A percentile compares a stretch with the other conserved stretches of the same genome.
Evolutionary conservation across 1,140 invertebrate species (phyloP).

Genomic region (Manduca sexta): DNA sequence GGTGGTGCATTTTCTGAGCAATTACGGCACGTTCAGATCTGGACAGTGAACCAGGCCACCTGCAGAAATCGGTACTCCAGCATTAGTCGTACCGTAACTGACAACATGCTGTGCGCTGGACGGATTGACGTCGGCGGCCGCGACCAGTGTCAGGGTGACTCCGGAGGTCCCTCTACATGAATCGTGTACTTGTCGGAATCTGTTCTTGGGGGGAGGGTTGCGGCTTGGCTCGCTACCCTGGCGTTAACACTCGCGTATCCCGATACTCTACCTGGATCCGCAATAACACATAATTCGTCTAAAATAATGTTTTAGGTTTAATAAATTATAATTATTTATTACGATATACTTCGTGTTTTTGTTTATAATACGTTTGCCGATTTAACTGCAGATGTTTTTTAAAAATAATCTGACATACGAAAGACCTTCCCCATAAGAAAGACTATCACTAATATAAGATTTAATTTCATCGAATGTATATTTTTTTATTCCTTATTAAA

Average conservation of each 20-base stretch:
- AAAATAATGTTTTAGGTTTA: too few relatives aligned
- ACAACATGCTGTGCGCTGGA: constrained; percentile 10
- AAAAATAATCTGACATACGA: too few relatives aligned
- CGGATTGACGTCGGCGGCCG: constrained; percentile 29
- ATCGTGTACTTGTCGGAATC: constrained; percentile 70
- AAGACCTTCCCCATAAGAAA: too few relatives aligned
- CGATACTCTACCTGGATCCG: constrained; percentile 36
- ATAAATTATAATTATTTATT: too few relatives aligned
- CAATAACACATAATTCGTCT: constrained; percentile 26
- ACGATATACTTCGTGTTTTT: too few relatives aligned
- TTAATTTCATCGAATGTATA: too few relatives aligned
- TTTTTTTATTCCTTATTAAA: too few relatives aligned
- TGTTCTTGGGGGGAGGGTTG: constrained; percentile 74
- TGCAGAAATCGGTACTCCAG: constrained; percentile 4
- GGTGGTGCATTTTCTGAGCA: constrained; percentile 1
- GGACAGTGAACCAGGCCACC: constrained; percentile 5
- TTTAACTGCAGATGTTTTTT: too few relatives aligned
- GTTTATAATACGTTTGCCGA: too few relatives aligned
- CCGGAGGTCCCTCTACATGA: constrained; percentile 76
- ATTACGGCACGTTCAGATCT: constrained; percentile 1
- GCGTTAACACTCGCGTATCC: constrained; percentile 70
- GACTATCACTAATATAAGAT: too few relatives aligned
- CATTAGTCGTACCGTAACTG: constrained; percentile 2
- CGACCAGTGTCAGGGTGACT: constrained; percentile 71
- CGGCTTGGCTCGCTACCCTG: constrained; percentile 61